Base-by-base conservation (phyloP, 2,113 vertebrate species). In the Chaetura pelagica region DNA sequence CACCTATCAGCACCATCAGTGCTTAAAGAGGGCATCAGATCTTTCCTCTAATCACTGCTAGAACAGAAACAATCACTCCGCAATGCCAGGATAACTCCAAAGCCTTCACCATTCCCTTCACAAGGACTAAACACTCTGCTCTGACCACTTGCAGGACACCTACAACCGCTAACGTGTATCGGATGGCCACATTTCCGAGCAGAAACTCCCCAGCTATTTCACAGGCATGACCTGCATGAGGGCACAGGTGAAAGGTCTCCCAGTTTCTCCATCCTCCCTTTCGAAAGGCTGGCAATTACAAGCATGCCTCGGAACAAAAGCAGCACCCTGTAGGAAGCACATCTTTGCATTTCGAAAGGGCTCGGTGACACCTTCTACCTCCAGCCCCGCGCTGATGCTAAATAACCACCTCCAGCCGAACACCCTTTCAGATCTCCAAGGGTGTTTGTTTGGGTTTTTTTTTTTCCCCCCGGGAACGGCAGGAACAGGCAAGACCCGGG, bases 401-500 rank as follows among this genome's bases (percentile, higher is more conserved):
- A 64, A 6, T 15, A 82, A 82, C 9, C 51, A 29, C 21, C 57
- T 52, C 20, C 34, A 7, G 7, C 68, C 55, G 30, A 79, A 76
- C 16, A 9, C 42, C 42, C 35, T 20, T 38, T 6, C 68, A 12
- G 18, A 21, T 10, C 38, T 19, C 54, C 32, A 3, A 66, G 79
- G 34, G 38, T 7, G 38, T 38, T 38, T n/a, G n/a, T n/a, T n/a
- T n/a, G n/a, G n/a, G n/a, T n/a, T n/a, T n/a, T n/a, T n/a, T n/a
- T 38, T 38, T 30, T 29, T 58, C 48, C 72, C 74, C 54, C 20
- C 1, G 15, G 58, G 24, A 40, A 49, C 0, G 24, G 32, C 26
- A 6, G 2, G 9, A 24, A 3, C 12, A 4, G 26, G 13, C 72
- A 2, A 34, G 12, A 5, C 3, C 27, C 19, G 8, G 1, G 8